phyloP scores from a whole-genome alignment of 2,888 invertebrate genomes.

The Lordiphosa fenestrarum region DNA sequence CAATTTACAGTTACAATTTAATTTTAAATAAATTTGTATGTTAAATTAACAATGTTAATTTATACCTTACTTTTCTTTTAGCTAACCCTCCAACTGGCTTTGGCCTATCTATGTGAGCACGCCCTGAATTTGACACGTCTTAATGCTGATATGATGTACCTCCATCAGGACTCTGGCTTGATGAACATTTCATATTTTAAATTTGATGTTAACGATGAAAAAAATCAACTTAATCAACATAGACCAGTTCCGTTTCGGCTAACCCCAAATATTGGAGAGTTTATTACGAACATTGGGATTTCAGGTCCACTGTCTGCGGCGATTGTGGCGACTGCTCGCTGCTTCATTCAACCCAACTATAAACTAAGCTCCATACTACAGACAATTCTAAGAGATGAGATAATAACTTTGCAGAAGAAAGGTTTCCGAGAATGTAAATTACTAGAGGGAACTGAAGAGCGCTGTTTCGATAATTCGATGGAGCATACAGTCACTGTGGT shows the following conservation, averaged over 20 bases:
- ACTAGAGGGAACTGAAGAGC: conserved; percentile 77
- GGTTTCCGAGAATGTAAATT: conserved; percentile 83
- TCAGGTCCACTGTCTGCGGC: conserved; percentile 95
- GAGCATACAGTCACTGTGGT: conserved; percentile 94
- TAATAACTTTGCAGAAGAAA: conserved; percentile 90
- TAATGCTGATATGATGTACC: conserved; percentile 98
- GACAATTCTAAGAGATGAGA: conserved; percentile 95
- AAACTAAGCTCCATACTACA: conserved; percentile 93
- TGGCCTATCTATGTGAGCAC: conserved; percentile 95
- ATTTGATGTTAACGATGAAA: conserved; percentile 95
- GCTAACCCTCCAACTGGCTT: conserved; percentile 92
- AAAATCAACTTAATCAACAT: conserved; percentile 92
- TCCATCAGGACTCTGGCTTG: conserved; percentile 97
- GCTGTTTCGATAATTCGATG: conserved; percentile 84
- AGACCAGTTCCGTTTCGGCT: conserved; percentile 97
- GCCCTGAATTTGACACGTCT: conserved; percentile 95
- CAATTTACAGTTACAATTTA: too few species aligned
- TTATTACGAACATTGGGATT: conserved; percentile 92
- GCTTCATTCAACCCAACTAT: conserved; percentile 96
- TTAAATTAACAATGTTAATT: too few species aligned
- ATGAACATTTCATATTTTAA: conserved; percentile 97
- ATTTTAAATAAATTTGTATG: too few species aligned
- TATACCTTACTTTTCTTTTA: conserved; percentile 65
- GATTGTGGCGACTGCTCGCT: conserved; percentile 94
- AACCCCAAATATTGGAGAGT: conserved; percentile 96